A percentile compares a stretch with the other conserved stretches of the same genome.
These are phyloP conservation scores for Hozukius guyotensis DNA, from an alignment of 2,797 vertebrate genomes.

Conservation along the genomic window DNA sequence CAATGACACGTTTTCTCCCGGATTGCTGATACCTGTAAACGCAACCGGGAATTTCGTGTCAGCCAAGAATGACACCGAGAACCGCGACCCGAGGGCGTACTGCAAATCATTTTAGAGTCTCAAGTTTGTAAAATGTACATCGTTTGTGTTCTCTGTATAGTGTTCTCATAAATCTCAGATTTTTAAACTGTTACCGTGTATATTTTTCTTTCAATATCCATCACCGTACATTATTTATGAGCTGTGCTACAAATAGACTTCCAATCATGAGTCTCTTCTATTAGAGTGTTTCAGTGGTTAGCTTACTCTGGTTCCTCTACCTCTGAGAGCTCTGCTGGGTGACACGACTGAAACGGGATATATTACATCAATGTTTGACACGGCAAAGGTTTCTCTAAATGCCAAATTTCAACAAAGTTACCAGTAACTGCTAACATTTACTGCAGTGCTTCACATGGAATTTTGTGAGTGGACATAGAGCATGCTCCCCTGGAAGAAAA, in stretches of 20 bases:
- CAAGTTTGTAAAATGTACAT: neutral
- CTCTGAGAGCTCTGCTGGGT: neutral
- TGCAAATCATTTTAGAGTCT: neutral
- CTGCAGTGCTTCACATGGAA: too few relatives aligned
- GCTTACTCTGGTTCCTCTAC: neutral
- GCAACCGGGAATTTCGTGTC: slow-evolving; percentile 98
- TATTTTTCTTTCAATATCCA: neutral
- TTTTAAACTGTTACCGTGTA: neutral
- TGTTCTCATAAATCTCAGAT: slow-evolving; percentile 11
- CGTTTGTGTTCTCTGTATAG: neutral
- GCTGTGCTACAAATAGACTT: neutral
- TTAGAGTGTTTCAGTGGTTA: neutral
- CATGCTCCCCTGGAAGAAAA: too few relatives aligned
- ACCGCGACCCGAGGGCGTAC: neutral
- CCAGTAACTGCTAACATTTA: too few relatives aligned
- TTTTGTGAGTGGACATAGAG: too few relatives aligned
- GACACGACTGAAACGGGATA: neutral
- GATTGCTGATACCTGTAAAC: slow-evolving; percentile 85
- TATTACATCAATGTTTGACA: neutral
- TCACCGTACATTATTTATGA: neutral
- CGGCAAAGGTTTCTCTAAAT: neutral
- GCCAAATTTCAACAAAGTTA: neutral
- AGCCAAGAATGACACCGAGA: slow-evolving; percentile 85
- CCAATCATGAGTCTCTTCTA: neutral
- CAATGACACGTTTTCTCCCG: slow-evolving; percentile 99